phyloP scores from a whole-genome alignment of 2,113 vertebrate species.

The Oncorhynchus mykiss region DNA sequence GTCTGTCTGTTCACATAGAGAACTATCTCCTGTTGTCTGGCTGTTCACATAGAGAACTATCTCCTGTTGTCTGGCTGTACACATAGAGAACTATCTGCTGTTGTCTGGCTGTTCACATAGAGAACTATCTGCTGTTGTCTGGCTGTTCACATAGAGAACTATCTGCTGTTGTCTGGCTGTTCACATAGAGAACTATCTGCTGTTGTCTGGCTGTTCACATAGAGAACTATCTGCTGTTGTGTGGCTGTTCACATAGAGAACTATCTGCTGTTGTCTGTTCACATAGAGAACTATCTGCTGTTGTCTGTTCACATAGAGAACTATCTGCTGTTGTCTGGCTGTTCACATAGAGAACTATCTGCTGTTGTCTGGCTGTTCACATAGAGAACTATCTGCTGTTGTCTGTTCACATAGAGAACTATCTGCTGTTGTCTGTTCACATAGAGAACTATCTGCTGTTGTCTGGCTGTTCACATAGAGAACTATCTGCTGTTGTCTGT shows the following conservation, averaged over 20 bases:
- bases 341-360: background rate
- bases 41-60: background rate
- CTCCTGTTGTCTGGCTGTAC: background rate
- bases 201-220: background rate
- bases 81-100: background rate
- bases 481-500: background rate
- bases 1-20: too few relatives aligned
- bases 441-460: too few relatives aligned
- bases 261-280: too few relatives aligned
- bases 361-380: background rate
- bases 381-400: too few relatives aligned
- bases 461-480: background rate
- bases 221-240: too few relatives aligned
- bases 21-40: too few relatives aligned
- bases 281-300: too few relatives aligned
- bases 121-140: background rate
- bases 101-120: background rate
- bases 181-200: background rate
- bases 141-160: background rate
- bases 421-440: too few relatives aligned
- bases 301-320: too few relatives aligned
- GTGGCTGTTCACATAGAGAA: too few relatives aligned
- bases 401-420: too few relatives aligned
- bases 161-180: background rate
- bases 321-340: background rate